A percentile compares a stretch with the other conserved stretches of the same genome.
Evolutionary conservation across 2,888 invertebrate species (phyloP).

Genomic region (Acleris sparsana): DNA sequence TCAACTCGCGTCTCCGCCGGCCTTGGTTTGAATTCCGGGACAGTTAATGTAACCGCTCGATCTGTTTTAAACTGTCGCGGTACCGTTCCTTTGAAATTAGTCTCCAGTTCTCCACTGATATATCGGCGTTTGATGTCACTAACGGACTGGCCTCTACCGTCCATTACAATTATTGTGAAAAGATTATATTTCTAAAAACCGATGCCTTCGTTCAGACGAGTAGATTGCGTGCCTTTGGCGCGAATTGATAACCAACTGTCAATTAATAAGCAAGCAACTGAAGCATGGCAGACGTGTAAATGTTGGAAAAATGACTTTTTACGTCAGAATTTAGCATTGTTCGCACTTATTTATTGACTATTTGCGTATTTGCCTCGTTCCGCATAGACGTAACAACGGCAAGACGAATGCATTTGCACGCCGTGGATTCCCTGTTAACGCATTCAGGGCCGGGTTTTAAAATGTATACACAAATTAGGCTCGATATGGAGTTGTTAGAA

Average conservation of each 20-base stretch:
- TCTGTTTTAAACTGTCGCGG: slow-evolving; percentile 55
- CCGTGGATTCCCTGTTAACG: slow-evolving; percentile 51
- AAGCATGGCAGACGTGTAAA: slow-evolving; percentile 21
- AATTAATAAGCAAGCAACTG: slow-evolving; percentile 25
- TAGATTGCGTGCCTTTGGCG: slow-evolving; percentile 22
- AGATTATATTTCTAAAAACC: slow-evolving; percentile 9
- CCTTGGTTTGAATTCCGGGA: slow-evolving; percentile 67
- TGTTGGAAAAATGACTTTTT: slow-evolving; percentile 14
- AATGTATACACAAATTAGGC: too few species aligned
- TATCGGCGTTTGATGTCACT: slow-evolving; percentile 47
- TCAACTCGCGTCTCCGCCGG: slow-evolving; percentile 55
- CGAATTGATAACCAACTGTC: slow-evolving; percentile 25
- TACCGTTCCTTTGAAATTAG: slow-evolving; percentile 63
- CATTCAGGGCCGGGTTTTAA: slow-evolving; percentile 2
- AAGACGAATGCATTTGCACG: slow-evolving; percentile 50
- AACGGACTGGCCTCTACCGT: slow-evolving; percentile 53
- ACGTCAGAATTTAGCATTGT: slow-evolving; percentile 19
- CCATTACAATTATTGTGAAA: slow-evolving; percentile 20
- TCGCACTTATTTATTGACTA: slow-evolving; percentile 26
- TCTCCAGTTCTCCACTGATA: slow-evolving; percentile 49
- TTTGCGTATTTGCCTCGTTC: slow-evolving; percentile 24
- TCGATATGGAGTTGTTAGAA: too few species aligned
- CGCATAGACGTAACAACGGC: slow-evolving; percentile 39
- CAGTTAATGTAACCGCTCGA: slow-evolving; percentile 61
- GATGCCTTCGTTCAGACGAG: not conserved